These are phyloP conservation scores for Odontothrips loti DNA, from an alignment of 2,888 invertebrate species.

Conservation along the genomic window DNA sequence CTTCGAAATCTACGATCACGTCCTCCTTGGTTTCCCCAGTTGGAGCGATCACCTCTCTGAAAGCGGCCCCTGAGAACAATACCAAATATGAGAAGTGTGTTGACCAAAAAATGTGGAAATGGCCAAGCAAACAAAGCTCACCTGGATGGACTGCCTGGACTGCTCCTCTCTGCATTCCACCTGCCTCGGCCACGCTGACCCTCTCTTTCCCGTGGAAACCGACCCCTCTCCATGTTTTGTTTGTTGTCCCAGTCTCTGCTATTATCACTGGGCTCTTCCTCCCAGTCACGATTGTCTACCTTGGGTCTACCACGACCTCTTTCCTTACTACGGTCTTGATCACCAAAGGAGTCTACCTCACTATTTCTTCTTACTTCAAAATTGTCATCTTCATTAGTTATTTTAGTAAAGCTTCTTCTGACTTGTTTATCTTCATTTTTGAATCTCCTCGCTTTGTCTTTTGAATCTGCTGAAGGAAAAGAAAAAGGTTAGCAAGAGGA, in stretches of 20 bases:
- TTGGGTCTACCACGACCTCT: background rate
- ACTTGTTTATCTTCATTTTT: background rate
- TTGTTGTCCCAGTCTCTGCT: background rate
- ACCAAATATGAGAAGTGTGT: background rate
- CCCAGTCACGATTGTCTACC: background rate
- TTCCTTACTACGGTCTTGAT: background rate
- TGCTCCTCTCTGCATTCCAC: background rate
- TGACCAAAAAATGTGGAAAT: background rate
- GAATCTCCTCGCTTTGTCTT: background rate
- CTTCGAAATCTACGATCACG: background rate
- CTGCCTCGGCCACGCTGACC: background rate
- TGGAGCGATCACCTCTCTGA: background rate
- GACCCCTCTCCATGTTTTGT: background rate
- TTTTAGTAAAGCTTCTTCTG: background rate
- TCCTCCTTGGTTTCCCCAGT: conserved; percentile 2
- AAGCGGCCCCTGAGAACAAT: background rate
- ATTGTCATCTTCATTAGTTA: background rate
- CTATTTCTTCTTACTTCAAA: background rate
- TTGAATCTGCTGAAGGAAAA: background rate
- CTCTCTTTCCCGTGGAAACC: background rate
- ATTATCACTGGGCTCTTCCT: background rate
- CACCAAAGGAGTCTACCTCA: background rate
- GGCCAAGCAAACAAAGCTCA: background rate
- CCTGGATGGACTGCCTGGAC: background rate
- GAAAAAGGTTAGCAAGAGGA: no score